Evolutionary conservation across 2,888 invertebrate species (phyloP).

Genomic region (Heliconius charithonia): DNA sequence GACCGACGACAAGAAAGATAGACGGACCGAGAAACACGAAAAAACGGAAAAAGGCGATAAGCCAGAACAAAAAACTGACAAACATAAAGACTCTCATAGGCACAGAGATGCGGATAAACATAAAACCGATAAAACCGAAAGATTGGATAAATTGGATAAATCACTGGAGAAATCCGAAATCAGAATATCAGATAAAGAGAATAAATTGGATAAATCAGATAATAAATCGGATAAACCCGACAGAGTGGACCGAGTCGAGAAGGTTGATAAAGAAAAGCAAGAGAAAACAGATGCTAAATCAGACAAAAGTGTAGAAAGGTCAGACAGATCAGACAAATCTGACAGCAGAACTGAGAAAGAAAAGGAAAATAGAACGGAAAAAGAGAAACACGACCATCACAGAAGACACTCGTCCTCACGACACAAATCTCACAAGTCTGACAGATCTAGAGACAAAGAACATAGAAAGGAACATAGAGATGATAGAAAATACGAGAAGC

Average conservation of each 20-base stretch:
- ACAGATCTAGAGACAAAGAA: slow-evolving; percentile 62
- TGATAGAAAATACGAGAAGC: slow-evolving; percentile 61
- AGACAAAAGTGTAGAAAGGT: slow-evolving; percentile 42
- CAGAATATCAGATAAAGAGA: slow-evolving; percentile 45
- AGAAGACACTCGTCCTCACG: slow-evolving; percentile 70
- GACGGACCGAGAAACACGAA: slow-evolving; percentile 53
- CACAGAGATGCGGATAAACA: slow-evolving; percentile 59
- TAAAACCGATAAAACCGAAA: slow-evolving; percentile 44
- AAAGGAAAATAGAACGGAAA: slow-evolving; percentile 43
- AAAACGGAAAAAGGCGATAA: slow-evolving; percentile 47
- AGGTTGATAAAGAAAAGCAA: slow-evolving; percentile 35
- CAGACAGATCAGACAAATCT: slow-evolving; percentile 39
- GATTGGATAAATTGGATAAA: slow-evolving; percentile 48
- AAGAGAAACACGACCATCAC: slow-evolving; percentile 62
- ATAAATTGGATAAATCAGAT: slow-evolving; percentile 43
- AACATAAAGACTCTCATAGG: slow-evolving; percentile 51
- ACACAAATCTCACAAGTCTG: slow-evolving; percentile 68
- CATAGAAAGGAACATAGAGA: slow-evolving; percentile 67
- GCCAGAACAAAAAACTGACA: slow-evolving; percentile 41
- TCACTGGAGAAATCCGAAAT: slow-evolving; percentile 46
- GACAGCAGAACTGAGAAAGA: slow-evolving; percentile 45
- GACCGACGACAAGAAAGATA: slow-evolving; percentile 63
- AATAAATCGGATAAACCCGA: slow-evolving; percentile 44
- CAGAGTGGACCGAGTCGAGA: slow-evolving; percentile 38
- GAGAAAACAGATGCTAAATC: slow-evolving; percentile 42